Evolutionary conservation across 2,888 invertebrate genomes (phyloP).

Genomic region (Drosophila gaucha): DNA sequence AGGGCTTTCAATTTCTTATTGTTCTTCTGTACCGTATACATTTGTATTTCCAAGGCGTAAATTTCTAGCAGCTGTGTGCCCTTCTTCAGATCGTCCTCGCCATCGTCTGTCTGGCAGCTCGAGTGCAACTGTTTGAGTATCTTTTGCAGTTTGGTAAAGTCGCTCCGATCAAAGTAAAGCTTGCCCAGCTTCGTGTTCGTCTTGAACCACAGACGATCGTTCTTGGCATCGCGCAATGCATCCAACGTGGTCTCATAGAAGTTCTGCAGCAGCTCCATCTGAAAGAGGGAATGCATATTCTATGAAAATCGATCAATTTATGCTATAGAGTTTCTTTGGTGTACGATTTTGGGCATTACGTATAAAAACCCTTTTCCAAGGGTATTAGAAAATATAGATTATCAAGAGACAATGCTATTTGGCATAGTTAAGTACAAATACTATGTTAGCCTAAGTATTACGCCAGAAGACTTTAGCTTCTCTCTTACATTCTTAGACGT

Average conservation of each 20-base stretch:
- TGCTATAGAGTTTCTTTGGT: no score
- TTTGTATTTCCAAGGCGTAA: constrained; percentile 99
- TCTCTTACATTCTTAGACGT: constrained; percentile 97
- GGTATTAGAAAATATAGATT: no score
- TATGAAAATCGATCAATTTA: no score
- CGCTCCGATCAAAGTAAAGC: constrained; percentile 97
- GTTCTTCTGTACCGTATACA: constrained; percentile 99
- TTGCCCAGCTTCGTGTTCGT: constrained; percentile 99
- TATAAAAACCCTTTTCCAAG: no score
- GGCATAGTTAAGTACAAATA: no score
- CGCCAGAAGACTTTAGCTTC: no score
- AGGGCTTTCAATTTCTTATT: constrained; percentile 98
- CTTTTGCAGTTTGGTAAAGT: constrained; percentile 96
- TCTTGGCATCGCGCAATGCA: constrained; percentile 98
- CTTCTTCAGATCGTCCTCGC: constrained; percentile 98
- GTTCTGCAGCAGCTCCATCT: constrained; percentile 99
- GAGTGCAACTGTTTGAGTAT: constrained; percentile 98
- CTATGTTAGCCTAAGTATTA: no score
- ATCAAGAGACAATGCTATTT: no score
- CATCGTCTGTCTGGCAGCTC: constrained; percentile 99
- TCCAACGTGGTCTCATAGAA: constrained; percentile 99
- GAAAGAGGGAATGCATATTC: no score
- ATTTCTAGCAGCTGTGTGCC: constrained; percentile 99
- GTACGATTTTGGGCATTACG: no score
- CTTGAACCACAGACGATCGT: constrained; percentile 99